Evolutionary conservation across 2,113 vertebrate species (phyloP), one percentile per base, ranked within the genome.

Genomic region (Heterotilapia buettikoferi): DNA sequence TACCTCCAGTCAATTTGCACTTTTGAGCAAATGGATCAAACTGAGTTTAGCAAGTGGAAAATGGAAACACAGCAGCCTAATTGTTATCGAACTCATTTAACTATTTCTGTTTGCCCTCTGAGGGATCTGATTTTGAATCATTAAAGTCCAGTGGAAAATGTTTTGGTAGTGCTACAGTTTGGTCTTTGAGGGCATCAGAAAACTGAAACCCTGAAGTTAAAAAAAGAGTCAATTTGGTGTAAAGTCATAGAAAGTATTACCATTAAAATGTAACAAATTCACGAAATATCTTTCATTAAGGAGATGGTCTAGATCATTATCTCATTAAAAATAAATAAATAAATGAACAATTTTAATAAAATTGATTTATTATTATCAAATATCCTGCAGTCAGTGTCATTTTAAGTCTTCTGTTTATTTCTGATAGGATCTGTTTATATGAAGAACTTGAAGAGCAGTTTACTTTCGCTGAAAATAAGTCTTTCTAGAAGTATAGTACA

Each of bases 61-160:
- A 84, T 88, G 87, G 86, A 94, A 92, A 92, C 68, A n/a, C 47
- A 63, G 76, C 50, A 1, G 78, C 45, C 84, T 91, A 93, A 94
- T 93, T 93, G 88, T 87, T 90, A 93, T 93, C 5, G 81, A 95
- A 87, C 92, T 86, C 50, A 83, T 93, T 90, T 87, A 84, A 26
- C 80, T 91, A 83, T 92, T 89, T 90, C 61, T 56, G 36, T 91
- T 91, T 89, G 79, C 61, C 86, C 87, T 86, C 86, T 76, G 13
- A 94, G 85, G 81, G 87, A 80, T 92, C 71, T 80, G 63, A 84
- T 91, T 91, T 86, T 79, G 9, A 89, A 68, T 91, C 88, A 71
- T 93, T 94, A 66, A 54, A 24, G 47, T 85, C 33, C 13, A 87
- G 88, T 82, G 56, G 91, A 89, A 91, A 89, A 71, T 63, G 84